phyloP scores from a whole-genome alignment of 2,888 invertebrate genomes.

The Ceratothoa steindachneri region DNA sequence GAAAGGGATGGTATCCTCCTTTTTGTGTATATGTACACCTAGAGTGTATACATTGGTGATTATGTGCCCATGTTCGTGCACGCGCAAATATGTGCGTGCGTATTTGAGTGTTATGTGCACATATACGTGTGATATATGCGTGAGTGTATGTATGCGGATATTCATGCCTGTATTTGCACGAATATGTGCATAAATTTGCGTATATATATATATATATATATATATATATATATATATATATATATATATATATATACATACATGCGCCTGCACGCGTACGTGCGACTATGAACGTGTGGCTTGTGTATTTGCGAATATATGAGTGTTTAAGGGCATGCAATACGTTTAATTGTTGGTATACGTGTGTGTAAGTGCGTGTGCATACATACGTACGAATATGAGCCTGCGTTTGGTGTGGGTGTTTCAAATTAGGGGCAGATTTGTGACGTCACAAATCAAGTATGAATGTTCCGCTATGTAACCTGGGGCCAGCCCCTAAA shows the following conservation, averaged over 20 bases:
- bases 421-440: too few relatives aligned
- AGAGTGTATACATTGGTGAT: too few relatives aligned
- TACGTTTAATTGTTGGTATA: neutral
- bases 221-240: neutral
- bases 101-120: neutral
- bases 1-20: too few relatives aligned
- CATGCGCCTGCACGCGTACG: neutral
- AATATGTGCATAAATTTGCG: neutral
- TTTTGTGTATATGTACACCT: too few relatives aligned
- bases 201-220: neutral
- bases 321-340: too few relatives aligned
- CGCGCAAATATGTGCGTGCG: neutral
- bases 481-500: too few relatives aligned
- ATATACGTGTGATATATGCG: too few relatives aligned
- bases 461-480: too few relatives aligned
- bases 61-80: neutral
- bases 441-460: too few relatives aligned
- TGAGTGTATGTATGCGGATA: neutral
- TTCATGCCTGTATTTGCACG: neutral
- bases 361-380: neutral
- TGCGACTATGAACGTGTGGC: neutral
- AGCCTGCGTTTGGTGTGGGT: too few relatives aligned
- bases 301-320: neutral
- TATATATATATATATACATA: constrained; percentile 19
- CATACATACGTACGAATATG: constrained; percentile 4